Evolutionary conservation across 1,140 invertebrate species (phyloP), one percentile per base, ranked within the genome.

Genomic region (Apocrypta bakeri): DNA sequence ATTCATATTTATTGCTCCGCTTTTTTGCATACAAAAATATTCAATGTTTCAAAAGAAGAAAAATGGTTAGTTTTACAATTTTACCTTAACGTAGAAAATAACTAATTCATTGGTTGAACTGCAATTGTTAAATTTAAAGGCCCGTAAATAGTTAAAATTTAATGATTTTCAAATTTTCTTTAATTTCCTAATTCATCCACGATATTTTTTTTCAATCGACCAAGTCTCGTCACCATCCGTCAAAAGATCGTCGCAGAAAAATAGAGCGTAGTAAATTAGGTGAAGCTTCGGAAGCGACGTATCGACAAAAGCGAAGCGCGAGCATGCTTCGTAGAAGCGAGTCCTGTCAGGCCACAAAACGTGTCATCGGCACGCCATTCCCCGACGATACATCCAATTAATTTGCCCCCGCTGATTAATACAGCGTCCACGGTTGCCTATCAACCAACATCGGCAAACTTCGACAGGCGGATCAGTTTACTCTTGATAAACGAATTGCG

Each of bases 401-500:
- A 88, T 88, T 88, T 84, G 75, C 83, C 84, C 85, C 83, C 82
- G 84, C 48, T 87, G 85, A 88, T 88, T 88, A 88, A 88, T 87
- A 74, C 56, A 63, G 11, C 68, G 69, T 33, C 31, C 29, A 25
- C 27, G 27, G 31, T 29, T 31, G 42, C 2, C 31, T n/a, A 33
- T 56, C 77, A 1, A 4, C 27, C 71, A n/a, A 27, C 66, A 24
- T 40, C 29, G 61, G 63, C 25, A 77, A 77, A 78, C 64, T 68
- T 78, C 24, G 24, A 68, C 33, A 9, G 12, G 61, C 24, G n/a
- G n/a, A n/a, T 42, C 27, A 29, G 27, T 79, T 14, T 33, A 33
- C 14, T 69, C 27, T 69, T 14, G 14, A 48, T 48, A 37, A 37
- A 37, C 33, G 33, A 37, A 37, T 37, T 9, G 2, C 33, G 33